Conservation (phyloP, 1,140 invertebrate genomes). For the Arion vulgaris region DNA sequence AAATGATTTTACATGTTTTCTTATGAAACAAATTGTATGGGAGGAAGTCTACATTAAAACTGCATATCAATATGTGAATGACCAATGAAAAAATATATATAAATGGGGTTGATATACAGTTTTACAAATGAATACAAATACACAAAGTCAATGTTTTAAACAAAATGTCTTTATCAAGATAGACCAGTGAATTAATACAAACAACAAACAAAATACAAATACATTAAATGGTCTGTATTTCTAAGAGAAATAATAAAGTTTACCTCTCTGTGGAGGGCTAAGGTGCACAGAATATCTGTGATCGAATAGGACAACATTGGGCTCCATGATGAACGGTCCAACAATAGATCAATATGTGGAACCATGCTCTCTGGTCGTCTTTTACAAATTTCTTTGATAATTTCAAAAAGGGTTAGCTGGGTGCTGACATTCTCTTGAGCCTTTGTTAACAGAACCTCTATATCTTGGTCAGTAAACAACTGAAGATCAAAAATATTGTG, state of each 20-base stretch:
- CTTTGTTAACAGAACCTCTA: conserved; percentile 19
- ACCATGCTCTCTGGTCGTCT: conserved; percentile 29
- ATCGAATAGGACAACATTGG: background rate
- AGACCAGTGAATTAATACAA: too few relatives aligned
- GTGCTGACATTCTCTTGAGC: background rate
- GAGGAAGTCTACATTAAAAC: too few relatives aligned
- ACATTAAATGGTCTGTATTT: too few relatives aligned
- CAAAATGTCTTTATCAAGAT: too few relatives aligned
- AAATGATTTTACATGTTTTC: too few relatives aligned
- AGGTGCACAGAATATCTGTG: conserved; percentile 20
- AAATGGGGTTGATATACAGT: too few relatives aligned
- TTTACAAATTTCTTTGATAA: conserved; percentile 28
- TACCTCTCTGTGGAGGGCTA: conserved; percentile 36
- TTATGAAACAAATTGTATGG: too few relatives aligned
- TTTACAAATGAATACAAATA: too few relatives aligned
- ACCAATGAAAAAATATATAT: too few relatives aligned
- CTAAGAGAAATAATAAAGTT: conserved; percentile 3
- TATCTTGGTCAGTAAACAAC: conserved; percentile 37
- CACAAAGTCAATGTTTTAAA: too few relatives aligned
- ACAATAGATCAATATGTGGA: conserved; percentile 25
- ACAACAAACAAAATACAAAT: too few relatives aligned
- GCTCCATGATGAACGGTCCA: conserved; percentile 16
- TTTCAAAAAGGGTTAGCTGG: conserved; percentile 6
- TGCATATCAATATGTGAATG: too few relatives aligned
- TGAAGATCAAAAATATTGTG: background rate